Conservation (phyloP, 1,140 invertebrate species). For the Diachasmimorpha longicaudata region DNA sequence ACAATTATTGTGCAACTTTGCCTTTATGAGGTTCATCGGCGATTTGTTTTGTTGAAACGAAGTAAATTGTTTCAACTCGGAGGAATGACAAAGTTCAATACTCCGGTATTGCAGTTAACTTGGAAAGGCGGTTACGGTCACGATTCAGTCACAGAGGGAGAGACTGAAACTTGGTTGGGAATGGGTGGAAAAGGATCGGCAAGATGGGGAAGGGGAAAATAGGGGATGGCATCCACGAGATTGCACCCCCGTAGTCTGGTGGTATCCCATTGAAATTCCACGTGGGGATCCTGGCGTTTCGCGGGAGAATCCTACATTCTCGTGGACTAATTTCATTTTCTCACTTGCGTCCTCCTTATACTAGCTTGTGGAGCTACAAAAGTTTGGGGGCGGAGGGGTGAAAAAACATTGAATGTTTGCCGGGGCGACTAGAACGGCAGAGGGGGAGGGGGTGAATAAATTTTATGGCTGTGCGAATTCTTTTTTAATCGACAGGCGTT, state of each 20-base stretch:
- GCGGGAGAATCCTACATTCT: constrained; percentile 24
- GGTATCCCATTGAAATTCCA: constrained; percentile 31
- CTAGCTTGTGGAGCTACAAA: constrained; percentile 9
- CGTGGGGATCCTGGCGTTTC: constrained; percentile 21
- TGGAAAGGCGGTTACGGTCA: constrained; percentile 15
- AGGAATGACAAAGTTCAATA: background rate
- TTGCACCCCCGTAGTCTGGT: constrained; percentile 14
- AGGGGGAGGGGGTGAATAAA: background rate
- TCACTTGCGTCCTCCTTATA: background rate
- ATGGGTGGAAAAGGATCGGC: background rate
- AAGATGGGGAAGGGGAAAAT: background rate
- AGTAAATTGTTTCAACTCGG: no score
- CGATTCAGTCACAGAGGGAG: constrained; percentile 13
- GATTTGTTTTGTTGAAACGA: no score
- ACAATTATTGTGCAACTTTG: background rate
- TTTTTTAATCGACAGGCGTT: background rate
- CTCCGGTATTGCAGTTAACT: background rate
- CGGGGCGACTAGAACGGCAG: no score
- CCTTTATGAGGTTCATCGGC: no score
- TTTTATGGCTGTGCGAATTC: background rate
- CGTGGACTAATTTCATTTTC: constrained; percentile 30
- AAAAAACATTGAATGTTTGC: background rate
- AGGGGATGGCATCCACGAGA: constrained; percentile 25
- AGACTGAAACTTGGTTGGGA: constrained; percentile 2
- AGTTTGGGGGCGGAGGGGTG: constrained; percentile 13